Evolutionary conservation across 2,888 invertebrate genomes (phyloP).

Genomic region (Leptinotarsa juncta): DNA sequence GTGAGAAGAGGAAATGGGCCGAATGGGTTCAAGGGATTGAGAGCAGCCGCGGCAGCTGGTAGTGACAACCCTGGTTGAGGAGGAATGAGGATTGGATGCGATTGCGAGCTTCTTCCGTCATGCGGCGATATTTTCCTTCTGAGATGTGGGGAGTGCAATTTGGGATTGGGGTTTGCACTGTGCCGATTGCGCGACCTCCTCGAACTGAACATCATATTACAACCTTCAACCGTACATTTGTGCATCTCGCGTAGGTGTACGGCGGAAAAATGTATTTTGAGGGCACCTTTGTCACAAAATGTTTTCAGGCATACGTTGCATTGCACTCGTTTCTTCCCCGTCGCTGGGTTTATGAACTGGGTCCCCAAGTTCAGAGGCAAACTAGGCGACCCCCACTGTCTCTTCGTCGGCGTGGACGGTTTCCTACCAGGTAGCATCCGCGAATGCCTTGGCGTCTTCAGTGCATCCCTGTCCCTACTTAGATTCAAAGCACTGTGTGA

Average conservation of each 20-base stretch:
- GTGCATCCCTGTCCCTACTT: constrained; percentile 69
- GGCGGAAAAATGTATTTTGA: constrained; percentile 99
- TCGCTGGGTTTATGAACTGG: constrained; percentile 91
- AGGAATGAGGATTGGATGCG: constrained; percentile 83
- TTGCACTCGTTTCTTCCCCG: constrained; percentile 96
- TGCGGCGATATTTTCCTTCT: constrained; percentile 94
- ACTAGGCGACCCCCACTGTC: constrained; percentile 82
- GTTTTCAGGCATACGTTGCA: constrained; percentile 99
- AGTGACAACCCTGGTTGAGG: constrained; percentile 76
- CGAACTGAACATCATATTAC: constrained; percentile 99
- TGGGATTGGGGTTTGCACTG: constrained; percentile 98
- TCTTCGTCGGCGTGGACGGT: constrained; percentile 80
- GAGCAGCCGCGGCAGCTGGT: constrained; percentile 70
- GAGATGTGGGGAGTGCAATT: constrained; percentile 94
- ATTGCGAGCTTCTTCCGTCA: constrained; percentile 90
- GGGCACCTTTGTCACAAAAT: constrained; percentile 99
- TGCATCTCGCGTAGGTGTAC: constrained; percentile 99
- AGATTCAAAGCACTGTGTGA: constrained; percentile 75
- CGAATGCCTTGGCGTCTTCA: constrained; percentile 65
- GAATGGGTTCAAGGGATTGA: constrained; percentile 81
- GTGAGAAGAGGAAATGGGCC: constrained; percentile 83
- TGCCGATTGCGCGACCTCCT: constrained; percentile 95
- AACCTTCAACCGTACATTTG: constrained; percentile 98
- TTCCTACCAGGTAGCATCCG: constrained; percentile 70
- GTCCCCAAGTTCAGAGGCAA: constrained; percentile 87